Evolutionary conservation across 2,888 invertebrate species (phyloP).

Genomic region (Rhyacophila evoluta): DNA sequence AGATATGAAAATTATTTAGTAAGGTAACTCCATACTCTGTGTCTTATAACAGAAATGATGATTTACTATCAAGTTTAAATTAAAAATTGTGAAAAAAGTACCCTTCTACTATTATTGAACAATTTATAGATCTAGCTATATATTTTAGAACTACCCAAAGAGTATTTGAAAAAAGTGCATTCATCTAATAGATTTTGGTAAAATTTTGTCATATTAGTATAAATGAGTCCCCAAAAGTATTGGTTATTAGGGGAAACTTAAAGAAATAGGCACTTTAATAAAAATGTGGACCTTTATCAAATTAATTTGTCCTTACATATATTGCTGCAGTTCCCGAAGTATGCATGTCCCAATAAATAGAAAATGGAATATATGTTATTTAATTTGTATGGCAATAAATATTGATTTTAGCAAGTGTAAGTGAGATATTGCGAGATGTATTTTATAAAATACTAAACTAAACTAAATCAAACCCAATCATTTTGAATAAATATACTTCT

Average conservation of each 20-base stretch:
- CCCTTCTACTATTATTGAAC: too few relatives aligned
- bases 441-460: constrained; percentile 56
- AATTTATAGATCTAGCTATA: too few relatives aligned
- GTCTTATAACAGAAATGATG: too few relatives aligned
- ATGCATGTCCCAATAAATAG: constrained; percentile 13
- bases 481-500: too few relatives aligned
- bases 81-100: too few relatives aligned
- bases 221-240: not conserved
- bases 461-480: too few relatives aligned
- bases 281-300: not conserved
- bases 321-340: constrained; percentile 20
- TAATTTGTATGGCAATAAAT: not conserved
- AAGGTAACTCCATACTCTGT: too few relatives aligned
- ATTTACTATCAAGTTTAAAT: too few relatives aligned
- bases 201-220: not conserved
- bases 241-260: not conserved
- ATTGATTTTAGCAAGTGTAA: not conserved
- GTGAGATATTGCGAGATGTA: not conserved
- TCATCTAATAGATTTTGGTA: not conserved
- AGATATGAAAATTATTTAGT: too few relatives aligned
- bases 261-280: not conserved
- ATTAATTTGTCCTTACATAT: constrained; percentile 2
- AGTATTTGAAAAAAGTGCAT: not conserved
- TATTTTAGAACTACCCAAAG: too few relatives aligned
- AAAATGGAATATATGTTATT: constrained; percentile 10